phyloP scores from a whole-genome alignment of 2,888 invertebrate genomes.

The Torymus tubicola region DNA sequence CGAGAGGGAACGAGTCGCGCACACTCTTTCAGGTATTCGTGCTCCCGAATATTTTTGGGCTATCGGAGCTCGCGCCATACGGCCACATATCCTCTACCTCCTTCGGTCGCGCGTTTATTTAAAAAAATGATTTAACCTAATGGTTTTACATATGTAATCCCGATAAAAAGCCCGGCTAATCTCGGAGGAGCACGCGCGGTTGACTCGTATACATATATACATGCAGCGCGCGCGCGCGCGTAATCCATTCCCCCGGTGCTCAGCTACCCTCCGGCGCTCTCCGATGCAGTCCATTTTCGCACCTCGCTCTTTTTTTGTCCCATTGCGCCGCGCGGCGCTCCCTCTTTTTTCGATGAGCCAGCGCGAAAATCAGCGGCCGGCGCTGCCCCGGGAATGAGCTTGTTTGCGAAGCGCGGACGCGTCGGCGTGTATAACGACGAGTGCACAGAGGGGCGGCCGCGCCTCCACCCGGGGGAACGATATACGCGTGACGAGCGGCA shows the following conservation, averaged over 20 bases:
- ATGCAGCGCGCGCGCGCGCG: not conserved
- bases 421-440: too few species aligned
- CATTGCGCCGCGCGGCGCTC: not conserved
- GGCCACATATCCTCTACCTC: conserved; percentile 43
- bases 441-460: too few species aligned
- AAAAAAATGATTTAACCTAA: conserved; percentile 75
- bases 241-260: not conserved
- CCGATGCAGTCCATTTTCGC: not conserved
- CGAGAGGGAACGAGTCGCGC: not conserved
- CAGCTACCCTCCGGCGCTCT: not conserved
- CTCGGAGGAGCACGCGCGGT: conserved; percentile 70
- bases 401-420: not conserved
- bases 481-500: too few species aligned
- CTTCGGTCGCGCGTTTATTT: conserved; percentile 68
- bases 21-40: conserved; percentile 59
- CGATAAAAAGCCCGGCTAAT: conserved; percentile 73
- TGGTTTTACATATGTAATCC: conserved; percentile 76
- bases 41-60: conserved; percentile 64
- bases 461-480: too few species aligned
- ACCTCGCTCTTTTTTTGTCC: not conserved
- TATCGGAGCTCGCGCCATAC: conserved; percentile 56
- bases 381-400: too few species aligned
- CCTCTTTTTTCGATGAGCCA: conserved; percentile 32
- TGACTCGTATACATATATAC: conserved; percentile 5
- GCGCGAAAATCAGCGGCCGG: conserved; percentile 4